Base-by-base conservation (phyloP, 2,888 invertebrate species). In the Chrysodeixis includens region DNA sequence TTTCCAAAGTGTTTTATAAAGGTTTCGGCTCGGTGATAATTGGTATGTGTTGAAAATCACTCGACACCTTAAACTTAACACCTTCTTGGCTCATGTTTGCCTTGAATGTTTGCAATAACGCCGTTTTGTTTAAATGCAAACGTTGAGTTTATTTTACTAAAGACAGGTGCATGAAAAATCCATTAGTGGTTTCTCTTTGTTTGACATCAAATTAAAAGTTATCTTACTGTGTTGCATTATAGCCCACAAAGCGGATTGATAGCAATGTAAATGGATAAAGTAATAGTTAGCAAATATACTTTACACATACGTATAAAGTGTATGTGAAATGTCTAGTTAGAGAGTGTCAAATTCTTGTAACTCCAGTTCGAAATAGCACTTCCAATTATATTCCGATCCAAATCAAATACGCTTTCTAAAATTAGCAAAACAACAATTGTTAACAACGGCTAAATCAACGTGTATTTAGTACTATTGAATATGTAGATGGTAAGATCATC, bases 11-110 rank as follows among this genome's bases (percentile, higher is more conserved):
- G 79, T 84, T 82, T 84, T 85, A 87, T 88, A 88, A 85, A 84
- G 88, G 91, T 93, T 90, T 92, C 91, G 83, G 76, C 63, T 58
- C 72, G 77, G 90, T 92, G 94, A 83, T 95, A 95, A 95, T 94
- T 94, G 91, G 87, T 88, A 90, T 83, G 92, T 92, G 94, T 94
- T 88, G 89, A 89, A 90, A 91, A 86, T 86, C 69, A 86, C 86
- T 89, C 87, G 84, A 72, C 85, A 84, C 83, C 83, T 76, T 61
- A 74, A 86, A 83, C 84, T 93, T 93, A 92, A 90, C 94, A 92
- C 93, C 91, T 91, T 89, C 85, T 86, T 83, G 79, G 76, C 75
- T 70, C 68, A 69, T 82, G 85, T 94, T 92, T 92, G 86, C 86
- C 68, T 84, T 82, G 78, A 81, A 86, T 91, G 86, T 92, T 93